Conservation (phyloP, 2,797 vertebrate genomes). For the Neosilurus hyrtlii region DNA sequence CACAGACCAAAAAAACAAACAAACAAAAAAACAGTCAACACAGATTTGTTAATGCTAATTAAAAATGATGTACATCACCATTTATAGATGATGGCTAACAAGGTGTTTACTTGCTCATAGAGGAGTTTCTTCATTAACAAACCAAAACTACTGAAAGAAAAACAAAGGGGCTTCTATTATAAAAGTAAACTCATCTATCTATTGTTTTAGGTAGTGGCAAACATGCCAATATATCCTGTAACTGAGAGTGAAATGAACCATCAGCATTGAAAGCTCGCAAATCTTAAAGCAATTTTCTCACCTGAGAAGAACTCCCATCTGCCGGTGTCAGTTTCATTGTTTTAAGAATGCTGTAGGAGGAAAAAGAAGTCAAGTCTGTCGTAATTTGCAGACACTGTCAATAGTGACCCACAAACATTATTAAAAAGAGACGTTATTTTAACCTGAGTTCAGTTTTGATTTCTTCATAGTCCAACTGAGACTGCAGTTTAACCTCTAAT, state of each 20-base stretch:
- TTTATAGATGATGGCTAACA: constrained; percentile 57
- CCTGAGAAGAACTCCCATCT: constrained; percentile 86
- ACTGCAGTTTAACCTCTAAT: constrained; percentile 92
- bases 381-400: constrained; percentile 1
- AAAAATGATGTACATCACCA: constrained; percentile 51
- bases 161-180: constrained; percentile 44
- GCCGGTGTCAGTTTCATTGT: constrained; percentile 90
- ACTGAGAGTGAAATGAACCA: neutral
- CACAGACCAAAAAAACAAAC: constrained; percentile 23
- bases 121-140: constrained; percentile 57
- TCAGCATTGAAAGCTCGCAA: constrained; percentile 8
- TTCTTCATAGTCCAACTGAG: constrained; percentile 94
- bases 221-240: constrained; percentile 24
- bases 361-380: constrained; percentile 16
- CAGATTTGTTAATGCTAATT: neutral
- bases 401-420: neutral
- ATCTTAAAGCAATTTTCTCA: constrained; percentile 61
- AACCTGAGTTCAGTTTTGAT: constrained; percentile 98
- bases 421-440: neutral
- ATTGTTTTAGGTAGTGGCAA: constrained; percentile 29
- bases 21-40: constrained; percentile 40
- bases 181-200: constrained; percentile 25
- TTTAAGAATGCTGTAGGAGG: constrained; percentile 84
- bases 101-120: constrained; percentile 55
- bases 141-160: constrained; percentile 48